Base-by-base conservation (phyloP, 2,888 invertebrate genomes). In the Mythimna vitellina region DNA sequence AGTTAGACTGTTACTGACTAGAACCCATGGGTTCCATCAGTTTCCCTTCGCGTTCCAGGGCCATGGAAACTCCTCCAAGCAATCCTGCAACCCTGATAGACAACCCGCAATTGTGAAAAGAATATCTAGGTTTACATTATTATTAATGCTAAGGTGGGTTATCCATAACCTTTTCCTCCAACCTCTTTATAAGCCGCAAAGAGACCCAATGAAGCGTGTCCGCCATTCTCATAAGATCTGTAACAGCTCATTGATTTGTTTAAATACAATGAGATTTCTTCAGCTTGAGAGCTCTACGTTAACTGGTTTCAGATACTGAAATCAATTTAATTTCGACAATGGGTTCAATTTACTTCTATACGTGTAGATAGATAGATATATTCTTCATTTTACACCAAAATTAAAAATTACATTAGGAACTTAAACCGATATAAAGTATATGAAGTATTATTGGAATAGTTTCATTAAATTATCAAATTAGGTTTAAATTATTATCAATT, bases 241-340 rank as follows among this genome's bases (percentile, higher is more conserved):
- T 62, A 42, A 65, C 54, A 69, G 46, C 63, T 77, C 56, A 75
- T 76, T 73, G 76, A 67, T 66, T 56, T 67, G 66, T 73, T 69
- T 53, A 64, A 68, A 71, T 76, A 83, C 70, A 86, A 83, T 79
- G 46, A 70, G 14, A n/a, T 65, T 73, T 75, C 73, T 78, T 80
- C 38, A 79, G 66, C 68, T 56, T 35, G 14, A 64, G 49, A 71
- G 83, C n/a, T 81, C 84, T 58, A 42, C 17, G 6, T 60, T 32
- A 54, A 81, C 63, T 85, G 80, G 87, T 53, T 42, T 57, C 9
- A 8, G 64, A 67, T 73, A 70, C 61, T 68, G 62, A 51, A 72
- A 80, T 83, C 83, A 86, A 85, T 87, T 86, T 78, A 76, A 75
- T 67, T 67, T 74, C 25, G 57, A 85, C 83, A 87, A 86, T 76